Percentiles rank a stretch among this genome's conserved stretches.
Conservation (phyloP, 2,888 invertebrate genomes). For the Romanomermis culicivorax region DNA sequence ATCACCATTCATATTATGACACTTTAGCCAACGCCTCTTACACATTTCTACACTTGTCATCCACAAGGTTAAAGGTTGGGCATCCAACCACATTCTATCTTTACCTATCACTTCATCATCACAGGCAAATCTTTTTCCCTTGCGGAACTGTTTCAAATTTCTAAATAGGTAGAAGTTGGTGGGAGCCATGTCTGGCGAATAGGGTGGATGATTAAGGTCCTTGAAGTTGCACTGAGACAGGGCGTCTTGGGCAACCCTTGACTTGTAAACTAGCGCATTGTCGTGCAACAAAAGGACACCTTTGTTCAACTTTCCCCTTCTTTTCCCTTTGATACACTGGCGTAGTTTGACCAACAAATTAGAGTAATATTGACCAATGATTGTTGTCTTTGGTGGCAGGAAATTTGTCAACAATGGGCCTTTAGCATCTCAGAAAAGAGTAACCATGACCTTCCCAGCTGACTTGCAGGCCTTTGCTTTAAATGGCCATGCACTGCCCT, state of each 20-base stretch:
- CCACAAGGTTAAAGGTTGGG: too few species aligned
- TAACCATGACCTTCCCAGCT: background rate
- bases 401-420: background rate
- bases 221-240: conserved; percentile 5
- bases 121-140: conserved; percentile 1
- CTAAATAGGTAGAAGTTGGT: conserved; percentile 9
- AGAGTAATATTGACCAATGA: background rate
- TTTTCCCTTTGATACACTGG: background rate
- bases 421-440: background rate
- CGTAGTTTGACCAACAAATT: background rate
- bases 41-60: too few species aligned
- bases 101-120: background rate
- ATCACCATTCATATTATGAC: background rate
- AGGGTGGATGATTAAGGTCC: conserved; percentile 9
- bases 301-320: background rate
- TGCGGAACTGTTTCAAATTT: conserved; percentile 7
- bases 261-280: conserved; percentile 10
- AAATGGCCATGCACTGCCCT: too few species aligned
- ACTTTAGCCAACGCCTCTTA: background rate
- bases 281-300: conserved; percentile 9
- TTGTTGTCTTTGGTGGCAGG: background rate
- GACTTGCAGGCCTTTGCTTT: too few species aligned
- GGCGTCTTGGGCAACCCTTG: conserved; percentile 1
- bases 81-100: background rate
- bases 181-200: conserved; percentile 9